Evolutionary conservation across 1,140 invertebrate species (phyloP).

Genomic region (Calliphora vicina): DNA sequence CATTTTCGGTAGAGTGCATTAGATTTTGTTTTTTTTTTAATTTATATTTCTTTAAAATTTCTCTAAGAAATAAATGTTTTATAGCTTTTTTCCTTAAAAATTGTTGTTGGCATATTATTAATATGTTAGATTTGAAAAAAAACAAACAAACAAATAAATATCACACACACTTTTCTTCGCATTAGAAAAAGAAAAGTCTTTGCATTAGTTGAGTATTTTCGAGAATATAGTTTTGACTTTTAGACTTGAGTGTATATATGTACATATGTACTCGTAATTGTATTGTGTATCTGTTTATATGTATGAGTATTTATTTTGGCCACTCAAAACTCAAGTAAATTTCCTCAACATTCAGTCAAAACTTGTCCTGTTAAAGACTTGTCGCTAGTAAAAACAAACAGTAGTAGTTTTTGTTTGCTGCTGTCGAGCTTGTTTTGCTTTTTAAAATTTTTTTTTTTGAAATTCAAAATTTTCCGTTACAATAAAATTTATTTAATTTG

Average conservation of each 20-base stretch:
- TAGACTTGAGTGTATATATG: not conserved
- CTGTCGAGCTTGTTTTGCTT: not conserved
- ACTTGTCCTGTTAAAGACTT: slow-evolving; percentile 30
- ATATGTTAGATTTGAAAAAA: no score
- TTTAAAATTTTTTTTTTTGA: not conserved
- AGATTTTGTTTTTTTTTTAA: not conserved
- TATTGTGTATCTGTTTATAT: not conserved
- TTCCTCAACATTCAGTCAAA: slow-evolving; percentile 26
- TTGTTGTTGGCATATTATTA: not conserved
- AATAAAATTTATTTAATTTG: not conserved
- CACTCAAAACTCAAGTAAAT: slow-evolving; percentile 29
- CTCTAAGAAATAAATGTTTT: not conserved
- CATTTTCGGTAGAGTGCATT: not conserved
- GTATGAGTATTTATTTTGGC: not conserved
- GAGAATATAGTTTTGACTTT: not conserved
- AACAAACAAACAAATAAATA: not conserved
- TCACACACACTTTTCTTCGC: not conserved
- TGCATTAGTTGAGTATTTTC: not conserved
- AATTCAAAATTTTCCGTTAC: not conserved
- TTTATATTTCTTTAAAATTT: not conserved
- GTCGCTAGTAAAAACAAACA: slow-evolving; percentile 1
- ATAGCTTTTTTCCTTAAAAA: not conserved
- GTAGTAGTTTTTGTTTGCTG: slow-evolving; percentile 7
- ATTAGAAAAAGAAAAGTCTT: not conserved
- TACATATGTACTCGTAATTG: not conserved